Evolutionary conservation across 2,113 vertebrate species (phyloP).

Genomic region (Thermophis baileyi): DNA sequence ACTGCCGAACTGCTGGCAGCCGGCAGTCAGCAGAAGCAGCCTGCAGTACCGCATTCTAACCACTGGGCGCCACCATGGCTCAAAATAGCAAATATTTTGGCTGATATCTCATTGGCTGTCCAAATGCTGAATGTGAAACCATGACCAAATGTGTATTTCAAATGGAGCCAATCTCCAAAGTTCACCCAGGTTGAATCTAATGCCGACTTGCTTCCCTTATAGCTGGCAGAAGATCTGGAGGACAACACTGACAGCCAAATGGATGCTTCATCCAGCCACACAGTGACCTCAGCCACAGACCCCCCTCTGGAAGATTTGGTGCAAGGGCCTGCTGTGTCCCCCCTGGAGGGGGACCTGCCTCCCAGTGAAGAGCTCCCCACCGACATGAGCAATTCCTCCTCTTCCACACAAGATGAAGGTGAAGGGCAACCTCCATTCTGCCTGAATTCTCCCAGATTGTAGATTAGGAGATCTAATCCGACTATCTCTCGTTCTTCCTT

Average conservation of each 20-base stretch:
- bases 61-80: too few relatives aligned
- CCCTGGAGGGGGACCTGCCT: slow-evolving; percentile 68
- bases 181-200: background rate
- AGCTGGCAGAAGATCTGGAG: slow-evolving; percentile 76
- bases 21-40: too few relatives aligned
- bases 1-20: too few relatives aligned
- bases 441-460: background rate
- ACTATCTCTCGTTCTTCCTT: background rate
- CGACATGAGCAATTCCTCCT: slow-evolving; percentile 87
- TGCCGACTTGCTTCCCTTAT: slow-evolving; percentile 10
- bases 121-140: background rate
- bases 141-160: too few relatives aligned
- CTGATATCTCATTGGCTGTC: background rate
- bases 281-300: slow-evolving; percentile 63
- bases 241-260: slow-evolving; percentile 63
- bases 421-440: background rate
- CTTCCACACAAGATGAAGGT: slow-evolving; percentile 83
- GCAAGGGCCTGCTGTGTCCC: slow-evolving; percentile 22
- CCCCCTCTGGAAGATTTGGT: slow-evolving; percentile 25
- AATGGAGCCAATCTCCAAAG: background rate
- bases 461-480: background rate
- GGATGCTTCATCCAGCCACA: slow-evolving; percentile 75
- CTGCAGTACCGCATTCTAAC: too few relatives aligned
- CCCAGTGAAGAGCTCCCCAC: slow-evolving; percentile 84
- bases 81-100: background rate